Percentiles rank a stretch among this genome's conserved stretches.
phyloP scores from a whole-genome alignment of 2,888 invertebrate genomes.

The Hypolimnas misippus region DNA sequence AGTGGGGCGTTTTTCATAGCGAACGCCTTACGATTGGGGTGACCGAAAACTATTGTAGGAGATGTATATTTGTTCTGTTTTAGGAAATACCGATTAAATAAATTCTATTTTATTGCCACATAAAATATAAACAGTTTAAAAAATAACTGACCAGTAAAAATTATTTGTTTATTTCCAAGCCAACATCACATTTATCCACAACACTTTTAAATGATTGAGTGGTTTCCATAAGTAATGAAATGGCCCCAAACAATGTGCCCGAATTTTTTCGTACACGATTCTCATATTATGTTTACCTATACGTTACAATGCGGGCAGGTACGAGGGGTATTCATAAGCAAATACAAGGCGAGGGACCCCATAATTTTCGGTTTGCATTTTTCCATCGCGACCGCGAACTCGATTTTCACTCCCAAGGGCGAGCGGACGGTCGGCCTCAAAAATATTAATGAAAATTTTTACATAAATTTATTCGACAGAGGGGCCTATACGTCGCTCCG shows the following conservation, averaged over 20 bases:
- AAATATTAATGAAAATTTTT: conserved; percentile 85
- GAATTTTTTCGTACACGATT: conserved; percentile 55
- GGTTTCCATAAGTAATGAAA: conserved; percentile 48
- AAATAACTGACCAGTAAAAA: conserved; percentile 20
- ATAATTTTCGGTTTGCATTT: conserved; percentile 84
- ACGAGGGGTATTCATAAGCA: conserved; percentile 80
- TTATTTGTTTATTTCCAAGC: conserved; percentile 29
- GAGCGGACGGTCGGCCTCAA: conserved; percentile 79
- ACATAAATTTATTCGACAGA: conserved; percentile 84
- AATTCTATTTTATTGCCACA: neutral
- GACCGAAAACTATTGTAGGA: conserved; percentile 32
- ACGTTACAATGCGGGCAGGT: conserved; percentile 68
- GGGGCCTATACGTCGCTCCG: conserved; percentile 74
- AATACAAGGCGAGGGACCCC: conserved; percentile 82
- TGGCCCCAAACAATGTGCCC: conserved; percentile 45
- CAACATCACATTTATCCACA: conserved; percentile 30
- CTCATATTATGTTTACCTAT: conserved; percentile 74
- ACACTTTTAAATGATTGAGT: conserved; percentile 46
- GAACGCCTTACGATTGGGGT: conserved; percentile 43
- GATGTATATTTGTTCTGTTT: conserved; percentile 1
- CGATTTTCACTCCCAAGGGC: conserved; percentile 82
- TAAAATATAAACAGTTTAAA: conserved; percentile 15
- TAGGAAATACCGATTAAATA: neutral
- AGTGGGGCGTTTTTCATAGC: conserved; percentile 78
- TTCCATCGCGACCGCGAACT: conserved; percentile 84